Evolutionary conservation across 2,113 vertebrate genomes (phyloP), one percentile per base, ranked within the genome.

Genomic region (Takifugu bimaculatus): DNA sequence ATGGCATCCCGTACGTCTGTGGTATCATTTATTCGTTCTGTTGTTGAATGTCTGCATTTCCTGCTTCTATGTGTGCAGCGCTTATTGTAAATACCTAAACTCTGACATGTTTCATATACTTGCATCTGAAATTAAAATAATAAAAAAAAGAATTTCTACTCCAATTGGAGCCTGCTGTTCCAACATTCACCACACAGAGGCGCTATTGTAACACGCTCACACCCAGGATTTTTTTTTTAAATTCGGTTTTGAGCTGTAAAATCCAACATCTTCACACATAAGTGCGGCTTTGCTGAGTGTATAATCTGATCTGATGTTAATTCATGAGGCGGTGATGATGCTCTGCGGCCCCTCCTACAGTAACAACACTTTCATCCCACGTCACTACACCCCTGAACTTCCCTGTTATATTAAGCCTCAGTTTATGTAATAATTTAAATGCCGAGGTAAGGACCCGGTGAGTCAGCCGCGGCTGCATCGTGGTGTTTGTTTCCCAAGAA

Each of bases 51-150:
- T 85, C 70, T 86, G 74, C 63, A 64, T 89, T 90, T 82, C 68
- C 72, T 78, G 81, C 77, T 85, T 78, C 74, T 83, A 72, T 85
- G 84, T 82, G 74, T 81, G 79, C 74, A 82, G 85, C 82, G 81
- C 86, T 79, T 83, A 85, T 83, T 92, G 89, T 91, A 91, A 78
- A 91, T 91, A 89, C 82, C 77, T 87, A 86, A 84, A 85, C 85
- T 83, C 81, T 80, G 85, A 85, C 85, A 87, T 89, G 87, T 91
- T 91, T 91, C 88, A 88, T 88, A 89, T 86, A 87, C 84, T 87
- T 91, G 88, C 87, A 90, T 90, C 88, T 81, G 80, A 87, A 88
- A 82, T 85, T 63, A 74, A 88, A 90, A 82, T 82, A 84, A 87
- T n/a, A 82, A 83, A 87, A 82, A 84, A 11, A 47, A 48, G 14